phyloP scores from a whole-genome alignment of 2,113 vertebrate genomes.

The Cyanoramphus novaezelandiae region DNA sequence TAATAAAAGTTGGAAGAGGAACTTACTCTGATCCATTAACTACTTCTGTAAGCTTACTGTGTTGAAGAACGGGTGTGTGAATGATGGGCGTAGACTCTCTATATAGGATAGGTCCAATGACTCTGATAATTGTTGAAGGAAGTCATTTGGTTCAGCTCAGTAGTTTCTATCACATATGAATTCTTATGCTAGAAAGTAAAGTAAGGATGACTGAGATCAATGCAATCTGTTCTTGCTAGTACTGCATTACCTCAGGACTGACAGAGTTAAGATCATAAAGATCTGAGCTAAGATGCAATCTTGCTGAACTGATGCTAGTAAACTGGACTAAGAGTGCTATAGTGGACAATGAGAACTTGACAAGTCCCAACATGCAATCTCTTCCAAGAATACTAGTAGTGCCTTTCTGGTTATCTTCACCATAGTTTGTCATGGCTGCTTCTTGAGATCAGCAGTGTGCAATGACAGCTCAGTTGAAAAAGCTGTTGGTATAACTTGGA shows the following conservation, averaged over 20 bases:
- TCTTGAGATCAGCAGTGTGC: neutral
- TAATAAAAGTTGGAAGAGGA: neutral
- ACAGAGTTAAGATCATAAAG: neutral
- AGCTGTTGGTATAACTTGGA: neutral
- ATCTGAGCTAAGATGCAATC: neutral
- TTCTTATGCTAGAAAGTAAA: neutral
- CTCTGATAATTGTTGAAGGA: neutral
- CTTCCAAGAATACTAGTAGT: neutral
- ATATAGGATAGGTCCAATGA: neutral
- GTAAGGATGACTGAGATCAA: neutral
- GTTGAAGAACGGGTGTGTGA: neutral
- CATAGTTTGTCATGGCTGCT: neutral
- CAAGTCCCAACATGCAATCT: neutral
- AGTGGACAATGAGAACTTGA: neutral
- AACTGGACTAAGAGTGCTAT: neutral
- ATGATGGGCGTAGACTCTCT: neutral
- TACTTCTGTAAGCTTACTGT: neutral
- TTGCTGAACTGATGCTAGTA: neutral
- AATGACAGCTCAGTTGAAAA: neutral
- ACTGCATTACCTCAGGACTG: neutral
- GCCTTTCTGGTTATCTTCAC: neutral
- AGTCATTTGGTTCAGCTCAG: neutral
- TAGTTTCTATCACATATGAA: neutral
- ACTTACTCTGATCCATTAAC: neutral
- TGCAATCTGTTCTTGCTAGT: neutral